Conservation (phyloP, 2,888 invertebrate genomes). For the Tridacna gigas region DNA sequence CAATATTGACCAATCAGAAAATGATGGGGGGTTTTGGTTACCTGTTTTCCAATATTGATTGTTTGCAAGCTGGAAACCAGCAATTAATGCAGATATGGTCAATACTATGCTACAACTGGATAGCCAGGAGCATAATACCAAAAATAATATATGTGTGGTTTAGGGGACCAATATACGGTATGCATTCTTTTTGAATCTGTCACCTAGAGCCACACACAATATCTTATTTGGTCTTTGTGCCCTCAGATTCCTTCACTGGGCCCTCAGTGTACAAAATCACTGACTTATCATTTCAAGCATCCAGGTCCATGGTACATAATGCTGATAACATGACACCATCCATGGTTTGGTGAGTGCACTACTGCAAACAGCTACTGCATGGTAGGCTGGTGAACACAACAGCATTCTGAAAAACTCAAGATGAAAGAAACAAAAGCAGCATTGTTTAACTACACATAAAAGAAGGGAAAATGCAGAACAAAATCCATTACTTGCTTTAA, state of each 20-base stretch:
- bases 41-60: no score
- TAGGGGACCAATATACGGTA: no score
- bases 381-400: constrained; percentile 1
- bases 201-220: constrained; percentile 2
- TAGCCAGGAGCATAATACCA: no score
- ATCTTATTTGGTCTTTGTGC: constrained; percentile 5
- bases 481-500: neutral
- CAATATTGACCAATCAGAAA: no score
- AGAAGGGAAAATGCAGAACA: neutral
- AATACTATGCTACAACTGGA: no score
- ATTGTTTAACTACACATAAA: neutral
- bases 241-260: constrained; percentile 3
- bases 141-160: no score
- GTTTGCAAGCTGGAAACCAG: no score
- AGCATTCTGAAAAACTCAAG: neutral
- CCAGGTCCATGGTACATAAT: neutral
- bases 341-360: neutral
- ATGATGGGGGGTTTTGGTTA: no score
- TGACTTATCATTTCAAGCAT: neutral
- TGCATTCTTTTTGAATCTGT: no score
- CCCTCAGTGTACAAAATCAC: constrained; percentile 5
- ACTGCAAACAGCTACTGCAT: neutral
- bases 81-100: no score
- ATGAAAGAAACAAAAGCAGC: neutral
- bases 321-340: constrained; percentile 5